Percentiles rank a stretch among this genome's conserved stretches.
These are phyloP conservation scores for Dusona sp. DNA, from an alignment of 2,888 invertebrate genomes.

Conservation along the genomic window DNA sequence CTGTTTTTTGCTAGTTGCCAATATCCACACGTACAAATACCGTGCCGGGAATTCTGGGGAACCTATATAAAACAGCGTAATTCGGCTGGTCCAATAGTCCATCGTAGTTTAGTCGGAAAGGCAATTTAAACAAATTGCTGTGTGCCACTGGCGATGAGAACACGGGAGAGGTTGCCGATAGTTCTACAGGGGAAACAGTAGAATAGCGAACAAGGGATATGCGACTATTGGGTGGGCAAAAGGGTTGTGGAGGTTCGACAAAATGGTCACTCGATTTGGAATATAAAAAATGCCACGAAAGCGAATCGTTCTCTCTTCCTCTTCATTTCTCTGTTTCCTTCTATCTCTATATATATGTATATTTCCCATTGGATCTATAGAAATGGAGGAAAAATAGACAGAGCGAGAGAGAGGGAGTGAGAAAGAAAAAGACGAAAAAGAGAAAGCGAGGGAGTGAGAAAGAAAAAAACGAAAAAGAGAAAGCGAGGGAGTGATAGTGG, in stretches of 20 bases:
- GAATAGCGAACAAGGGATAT: slow-evolving; percentile 22
- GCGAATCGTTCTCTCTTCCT: slow-evolving; percentile 25
- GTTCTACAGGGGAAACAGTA: slow-evolving; percentile 53
- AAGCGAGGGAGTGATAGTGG: background rate
- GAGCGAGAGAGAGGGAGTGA: background rate
- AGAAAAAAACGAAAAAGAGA: background rate
- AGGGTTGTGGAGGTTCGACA: slow-evolving; percentile 8
- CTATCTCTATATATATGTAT: slow-evolving; percentile 16
- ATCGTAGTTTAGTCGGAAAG: slow-evolving; percentile 76
- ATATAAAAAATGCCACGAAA: slow-evolving; percentile 57
- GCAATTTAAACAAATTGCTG: slow-evolving; percentile 81
- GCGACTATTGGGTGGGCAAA: slow-evolving; percentile 2
- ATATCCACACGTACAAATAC: slow-evolving; percentile 40
- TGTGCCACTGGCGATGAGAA: slow-evolving; percentile 64
- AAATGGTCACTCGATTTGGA: slow-evolving; percentile 32
- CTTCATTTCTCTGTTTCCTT: background rate
- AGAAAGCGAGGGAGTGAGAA: background rate
- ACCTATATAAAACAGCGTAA: slow-evolving; percentile 75
- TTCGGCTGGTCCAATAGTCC: slow-evolving; percentile 74
- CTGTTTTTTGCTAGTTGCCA: slow-evolving; percentile 21
- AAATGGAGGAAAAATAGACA: background rate
- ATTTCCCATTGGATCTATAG: background rate
- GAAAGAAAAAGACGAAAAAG: background rate
- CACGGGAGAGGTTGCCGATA: slow-evolving; percentile 46
- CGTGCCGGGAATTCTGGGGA: slow-evolving; percentile 69